Conservation (phyloP, 1,140 invertebrate genomes). For the Brachionus asplanchnoidis region DNA sequence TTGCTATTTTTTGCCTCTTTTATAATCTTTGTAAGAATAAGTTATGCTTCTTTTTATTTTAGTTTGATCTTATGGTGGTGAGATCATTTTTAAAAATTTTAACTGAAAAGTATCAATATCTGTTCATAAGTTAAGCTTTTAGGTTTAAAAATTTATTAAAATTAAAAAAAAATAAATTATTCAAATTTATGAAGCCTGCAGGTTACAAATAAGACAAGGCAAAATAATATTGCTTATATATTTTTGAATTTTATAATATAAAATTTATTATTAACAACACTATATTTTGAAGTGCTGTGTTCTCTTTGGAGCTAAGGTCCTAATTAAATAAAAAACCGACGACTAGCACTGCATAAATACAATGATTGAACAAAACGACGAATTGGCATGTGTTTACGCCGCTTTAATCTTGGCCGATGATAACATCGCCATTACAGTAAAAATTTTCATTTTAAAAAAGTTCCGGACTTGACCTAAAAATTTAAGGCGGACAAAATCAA, state of each 20-base stretch:
- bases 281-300: not conserved
- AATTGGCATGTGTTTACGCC: slow-evolving; percentile 95
- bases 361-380: slow-evolving; percentile 76
- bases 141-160: not conserved
- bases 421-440: slow-evolving; percentile 92
- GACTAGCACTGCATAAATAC: slow-evolving; percentile 49
- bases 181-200: not conserved
- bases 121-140: not conserved
- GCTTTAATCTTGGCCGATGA: slow-evolving; percentile 93
- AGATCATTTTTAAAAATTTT: no score
- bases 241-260: not conserved
- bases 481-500: slow-evolving; percentile 88
- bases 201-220: not conserved
- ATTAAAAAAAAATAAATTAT: not conserved
- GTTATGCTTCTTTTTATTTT: no score
- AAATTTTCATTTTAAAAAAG: slow-evolving; percentile 50
- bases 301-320: not conserved
- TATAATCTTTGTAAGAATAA: no score
- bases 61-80: no score
- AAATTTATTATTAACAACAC: not conserved
- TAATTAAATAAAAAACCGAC: not conserved
- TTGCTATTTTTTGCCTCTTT: no score
- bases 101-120: no score
- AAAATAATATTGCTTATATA: not conserved
- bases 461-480: slow-evolving; percentile 47